A percentile compares a stretch with the other conserved stretches of the same genome.
These are phyloP conservation scores for Xiphorhynchus erythropygius DNA, from an alignment of 2,797 vertebrate genomes.

Conservation along the genomic window DNA sequence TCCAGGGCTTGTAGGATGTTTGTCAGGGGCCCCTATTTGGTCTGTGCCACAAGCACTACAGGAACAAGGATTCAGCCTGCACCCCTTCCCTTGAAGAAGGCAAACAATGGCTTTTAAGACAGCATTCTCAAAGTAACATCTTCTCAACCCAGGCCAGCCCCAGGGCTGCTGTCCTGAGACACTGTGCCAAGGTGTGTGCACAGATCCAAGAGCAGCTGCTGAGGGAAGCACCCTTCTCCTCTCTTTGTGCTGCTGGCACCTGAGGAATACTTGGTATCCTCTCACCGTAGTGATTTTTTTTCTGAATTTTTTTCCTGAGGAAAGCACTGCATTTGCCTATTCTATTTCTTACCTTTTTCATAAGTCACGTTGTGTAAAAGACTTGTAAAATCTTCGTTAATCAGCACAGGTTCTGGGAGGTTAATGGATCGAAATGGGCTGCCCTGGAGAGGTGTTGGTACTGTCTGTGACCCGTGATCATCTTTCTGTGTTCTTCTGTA, in stretches of 20 bases:
- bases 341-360: constrained; percentile 80
- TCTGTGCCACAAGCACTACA: not conserved
- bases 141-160: not conserved
- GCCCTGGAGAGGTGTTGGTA: constrained; percentile 76
- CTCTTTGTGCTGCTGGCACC: not conserved
- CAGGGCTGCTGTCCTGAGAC: not conserved
- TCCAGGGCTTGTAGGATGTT: not conserved
- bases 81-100: not conserved
- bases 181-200: fast-evolving
- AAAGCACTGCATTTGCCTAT: not conserved
- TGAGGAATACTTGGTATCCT: not conserved
- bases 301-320: not conserved
- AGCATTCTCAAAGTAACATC: not conserved
- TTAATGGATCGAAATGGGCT: constrained; percentile 81
- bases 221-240: not conserved
- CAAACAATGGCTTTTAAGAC: not conserved
- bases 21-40: not conserved
- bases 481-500: constrained; percentile 86
- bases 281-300: not conserved
- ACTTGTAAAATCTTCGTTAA: constrained; percentile 87
- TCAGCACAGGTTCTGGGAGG: constrained; percentile 84
- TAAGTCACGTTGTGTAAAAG: constrained; percentile 80
- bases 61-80: not conserved
- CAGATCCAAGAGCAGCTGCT: not conserved
- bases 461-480: constrained; percentile 76